Base-by-base conservation (phyloP, 2,113 vertebrate species). In the Cygnus buccinator region DNA sequence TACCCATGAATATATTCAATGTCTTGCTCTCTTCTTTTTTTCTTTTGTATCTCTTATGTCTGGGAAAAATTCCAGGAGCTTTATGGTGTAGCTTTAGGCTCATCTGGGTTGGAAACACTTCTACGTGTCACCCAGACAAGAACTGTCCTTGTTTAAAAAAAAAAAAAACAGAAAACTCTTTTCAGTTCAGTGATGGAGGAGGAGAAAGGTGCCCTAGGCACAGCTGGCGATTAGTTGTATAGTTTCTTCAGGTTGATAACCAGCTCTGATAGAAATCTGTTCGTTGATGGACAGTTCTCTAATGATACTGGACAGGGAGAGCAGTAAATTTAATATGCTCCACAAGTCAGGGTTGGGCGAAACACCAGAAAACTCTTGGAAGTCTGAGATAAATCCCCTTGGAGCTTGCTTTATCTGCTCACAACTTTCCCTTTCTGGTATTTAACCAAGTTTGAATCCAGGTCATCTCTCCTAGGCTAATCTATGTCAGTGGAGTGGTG, bases 321-420 rank as follows among this genome's bases (percentile, higher is more conserved):
- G 17, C 48, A 89, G 41, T 12, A 89, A 91, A 96, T 95, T 90
- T 88, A 85, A 92, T 85, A 50, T 73, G 48, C 41, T 84, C 23
- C 89, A 41, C 71, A 91, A 92, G 66, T 54, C 86, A 50, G 41
- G 15, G 21, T 31, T 93, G 15, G 44, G 48, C 84, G 77, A 84
- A 89, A 41, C 54, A 89, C 58, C 19, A 71, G 74, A 82, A 89
- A 87, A 58, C 93, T 93, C 79, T 94, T 94, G 73, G 68, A 94
- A 94, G 37, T 75, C 92, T 67, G 86, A 61, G 76, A 91, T 46
- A 92, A 93, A 90, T 66, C 48, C 89, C 83, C 80, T 89, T 73
- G 80, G 73, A 95, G 58, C 55, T 93, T 79, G 18, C 66, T 80
- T 94, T 93, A 90, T 94, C 54, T 81, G 74, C 35, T 94, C 11